phyloP scores from a whole-genome alignment of 2,113 vertebrate species.

The Saguinus imperator region DNA sequence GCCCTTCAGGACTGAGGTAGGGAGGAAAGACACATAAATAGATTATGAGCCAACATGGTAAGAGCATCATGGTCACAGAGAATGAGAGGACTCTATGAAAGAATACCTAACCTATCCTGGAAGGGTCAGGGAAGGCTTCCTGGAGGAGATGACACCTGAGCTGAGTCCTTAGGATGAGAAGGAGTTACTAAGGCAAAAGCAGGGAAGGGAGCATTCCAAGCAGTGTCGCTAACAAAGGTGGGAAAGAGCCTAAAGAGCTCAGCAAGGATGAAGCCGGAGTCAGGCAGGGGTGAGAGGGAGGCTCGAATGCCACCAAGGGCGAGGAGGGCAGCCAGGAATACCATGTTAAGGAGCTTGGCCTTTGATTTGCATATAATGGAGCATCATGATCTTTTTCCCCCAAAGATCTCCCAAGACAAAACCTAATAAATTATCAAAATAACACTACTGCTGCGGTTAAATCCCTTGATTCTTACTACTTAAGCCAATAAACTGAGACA shows the following conservation, averaged over 20 bases:
- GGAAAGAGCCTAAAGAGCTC: background rate
- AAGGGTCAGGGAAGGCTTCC: conserved; percentile 36
- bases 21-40: background rate
- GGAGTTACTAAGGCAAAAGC: background rate
- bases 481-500: background rate
- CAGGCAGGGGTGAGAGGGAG: background rate
- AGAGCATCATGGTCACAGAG: background rate
- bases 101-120: background rate
- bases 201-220: conserved; percentile 35
- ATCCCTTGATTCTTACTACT: background rate
- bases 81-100: background rate
- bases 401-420: background rate
- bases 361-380: background rate
- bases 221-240: background rate
- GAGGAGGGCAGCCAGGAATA: background rate
- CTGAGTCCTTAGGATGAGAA: background rate
- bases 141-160: background rate
- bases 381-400: background rate
- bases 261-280: background rate
- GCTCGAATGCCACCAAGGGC: background rate
- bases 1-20: background rate
- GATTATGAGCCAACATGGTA: background rate
- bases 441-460: background rate
- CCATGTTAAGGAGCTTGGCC: background rate
- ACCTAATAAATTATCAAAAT: conserved; percentile 6